Evolutionary conservation across 2,113 vertebrate species (phyloP), one percentile per base, ranked within the genome.

Genomic region (Otocyon megalotis): DNA sequence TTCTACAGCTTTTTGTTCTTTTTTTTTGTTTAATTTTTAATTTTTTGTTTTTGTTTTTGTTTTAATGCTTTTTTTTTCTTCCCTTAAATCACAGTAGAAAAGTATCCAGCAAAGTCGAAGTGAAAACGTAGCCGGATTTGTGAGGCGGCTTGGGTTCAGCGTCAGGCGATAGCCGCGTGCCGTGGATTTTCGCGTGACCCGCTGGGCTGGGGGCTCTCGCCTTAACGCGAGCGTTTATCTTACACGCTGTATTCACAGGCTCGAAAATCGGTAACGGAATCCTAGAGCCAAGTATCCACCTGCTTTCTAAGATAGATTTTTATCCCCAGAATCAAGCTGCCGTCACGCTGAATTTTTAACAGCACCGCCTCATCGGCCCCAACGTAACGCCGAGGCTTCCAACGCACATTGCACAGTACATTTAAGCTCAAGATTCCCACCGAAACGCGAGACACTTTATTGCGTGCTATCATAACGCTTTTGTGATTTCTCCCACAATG

Each of bases 331-430:
- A 72, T 60, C 71, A 97, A 92, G 94, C 86, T 97, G 91, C 92
- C 96, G 90, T 90, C 94, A 83, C 30, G 76, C 65, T 84, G 37
- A 24, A 95, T 97, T 97, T 98, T 96, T 98, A 97, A 89, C 60
- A 95, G 54, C 71, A 79, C 14, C 35, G 53, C 94, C 98, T 97
- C 63, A n/a, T 35, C 87, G 4, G 48, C 50, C 82, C 94, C 54
- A 67, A 30, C 20, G 58, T 94, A 97, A 92, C 58, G 85, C 50
- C 71, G 80, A 53, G 88, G 94, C 69, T 93, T 35, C 92, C 35
- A 94, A 79, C 28, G 86, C 83, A 56, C 22, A 90, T 26, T 5
- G 82, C 54, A 83, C 14, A 1, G 10, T 13, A 17, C 7, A 11
- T 50, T 97, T 95, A 93, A 54, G 90, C n/a, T 96, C 4, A 96